Percentiles rank a stretch among this genome's conserved stretches.
phyloP scores from a whole-genome alignment of 2,113 vertebrate genomes.

The Paratilapia polleni region DNA sequence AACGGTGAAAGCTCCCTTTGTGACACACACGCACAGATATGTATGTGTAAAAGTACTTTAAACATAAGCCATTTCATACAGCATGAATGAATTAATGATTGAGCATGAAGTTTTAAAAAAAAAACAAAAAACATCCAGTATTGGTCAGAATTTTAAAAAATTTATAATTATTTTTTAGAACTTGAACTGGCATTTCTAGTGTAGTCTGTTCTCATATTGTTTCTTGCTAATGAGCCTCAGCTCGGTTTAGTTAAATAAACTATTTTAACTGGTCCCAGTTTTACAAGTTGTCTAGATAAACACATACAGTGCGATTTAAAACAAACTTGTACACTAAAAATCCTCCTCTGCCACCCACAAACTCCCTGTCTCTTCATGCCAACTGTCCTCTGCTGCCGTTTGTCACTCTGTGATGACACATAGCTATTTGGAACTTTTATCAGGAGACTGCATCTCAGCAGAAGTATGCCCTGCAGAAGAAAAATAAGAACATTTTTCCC shows the following conservation, averaged over 20 bases:
- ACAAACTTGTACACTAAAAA: background rate
- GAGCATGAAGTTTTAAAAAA: background rate
- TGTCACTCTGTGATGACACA: background rate
- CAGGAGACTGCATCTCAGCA: slow-evolving; percentile 43
- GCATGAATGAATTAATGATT: background rate
- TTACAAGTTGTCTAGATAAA: background rate
- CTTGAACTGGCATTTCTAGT: background rate
- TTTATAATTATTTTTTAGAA: no score
- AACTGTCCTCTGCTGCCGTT: background rate
- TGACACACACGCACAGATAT: background rate
- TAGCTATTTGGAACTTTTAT: slow-evolving; percentile 27
- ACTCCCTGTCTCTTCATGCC: background rate
- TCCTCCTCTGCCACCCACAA: background rate
- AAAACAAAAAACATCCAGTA: background rate
- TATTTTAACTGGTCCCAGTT: background rate
- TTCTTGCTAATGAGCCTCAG: background rate
- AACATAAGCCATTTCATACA: background rate
- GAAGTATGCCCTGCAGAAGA: background rate
- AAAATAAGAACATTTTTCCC: background rate
- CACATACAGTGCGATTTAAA: background rate
- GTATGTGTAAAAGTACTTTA: background rate
- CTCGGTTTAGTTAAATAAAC: background rate
- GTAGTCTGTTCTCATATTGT: background rate
- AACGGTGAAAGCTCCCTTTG: background rate
- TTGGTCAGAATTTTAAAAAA: background rate